phyloP scores from a whole-genome alignment of 2,888 invertebrate genomes.

The Parnassius mnemosyne region DNA sequence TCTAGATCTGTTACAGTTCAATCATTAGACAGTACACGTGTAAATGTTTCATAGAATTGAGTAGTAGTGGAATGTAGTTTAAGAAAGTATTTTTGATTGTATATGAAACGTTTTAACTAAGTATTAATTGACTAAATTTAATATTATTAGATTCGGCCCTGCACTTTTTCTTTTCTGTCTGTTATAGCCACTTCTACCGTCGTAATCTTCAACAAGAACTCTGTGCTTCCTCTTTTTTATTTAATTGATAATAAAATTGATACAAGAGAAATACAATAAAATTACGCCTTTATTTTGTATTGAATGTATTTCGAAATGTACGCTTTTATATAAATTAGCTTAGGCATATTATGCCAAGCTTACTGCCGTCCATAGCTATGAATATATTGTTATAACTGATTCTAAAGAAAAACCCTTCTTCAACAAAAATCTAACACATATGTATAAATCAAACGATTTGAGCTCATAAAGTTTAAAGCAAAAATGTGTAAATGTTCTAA shows the following conservation, averaged over 20 bases:
- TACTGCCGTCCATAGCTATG: constrained; percentile 68
- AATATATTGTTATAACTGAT: constrained; percentile 34
- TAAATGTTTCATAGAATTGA: neutral
- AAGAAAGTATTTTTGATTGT: too few relatives aligned
- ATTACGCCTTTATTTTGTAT: constrained; percentile 14
- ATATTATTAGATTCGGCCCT: too few relatives aligned
- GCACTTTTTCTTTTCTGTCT: too few relatives aligned
- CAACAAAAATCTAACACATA: constrained; percentile 20
- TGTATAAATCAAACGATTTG: constrained; percentile 15
- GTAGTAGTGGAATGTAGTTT: neutral
- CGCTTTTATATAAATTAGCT: constrained; percentile 31
- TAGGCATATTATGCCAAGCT: constrained; percentile 51
- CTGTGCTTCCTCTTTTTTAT: too few relatives aligned
- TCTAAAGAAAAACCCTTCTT: constrained; percentile 25
- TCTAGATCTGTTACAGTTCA: too few relatives aligned
- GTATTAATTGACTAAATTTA: too few relatives aligned
- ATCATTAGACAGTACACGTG: too few relatives aligned
- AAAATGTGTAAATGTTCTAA: constrained; percentile 15
- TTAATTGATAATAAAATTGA: neutral
- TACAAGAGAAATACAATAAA: neutral
- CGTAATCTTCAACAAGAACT: too few relatives aligned
- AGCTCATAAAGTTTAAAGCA: constrained; percentile 32
- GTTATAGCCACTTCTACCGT: too few relatives aligned
- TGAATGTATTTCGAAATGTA: constrained; percentile 17
- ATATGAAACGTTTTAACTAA: too few relatives aligned